Evolutionary conservation across 1,140 invertebrate genomes (phyloP), one percentile per base, ranked within the genome.

Genomic region (Calliopsis andreniformis): DNA sequence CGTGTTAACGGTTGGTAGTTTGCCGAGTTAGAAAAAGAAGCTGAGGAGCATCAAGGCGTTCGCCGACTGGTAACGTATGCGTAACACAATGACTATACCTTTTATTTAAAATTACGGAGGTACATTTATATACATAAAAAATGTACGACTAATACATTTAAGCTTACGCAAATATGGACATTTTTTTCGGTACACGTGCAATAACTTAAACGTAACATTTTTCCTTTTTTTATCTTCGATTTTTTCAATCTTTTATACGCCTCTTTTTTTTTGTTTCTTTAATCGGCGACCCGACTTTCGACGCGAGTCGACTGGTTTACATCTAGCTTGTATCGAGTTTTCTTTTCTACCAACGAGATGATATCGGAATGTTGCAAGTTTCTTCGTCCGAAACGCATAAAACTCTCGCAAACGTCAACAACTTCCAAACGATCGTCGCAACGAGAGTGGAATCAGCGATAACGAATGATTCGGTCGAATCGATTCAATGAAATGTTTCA

Each of bases 121-220:
- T 90, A 90, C 89, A 90, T 90, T 89, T 90, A 90, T 90, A 89
- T 90, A 90, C 89, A 90, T 90, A 91, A 90, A 91, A 91, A 90
- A 90, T 88, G 86, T 90, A 87, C 88, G 82, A 89, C 86, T 87
- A 82, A 89, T 87, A 89, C 84, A 87, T 84, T 75, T 89, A 86
- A 89, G 75, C 84, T 83, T 87, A 84, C 76, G 69, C 64, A 10
- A 78, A 78, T 85, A 82, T 79, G 80, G 75, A 85, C 82, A 84
- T 78, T 73, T 75, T 85, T 83, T n/a, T n/a, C n/a, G n/a, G 84
- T 85, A 84, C 79, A 80, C 63, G 77, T 79, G 67, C 73, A 80
- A 71, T 84, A 85, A 88, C 76, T 63, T 83, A 80, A 82, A 78
- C 53, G 39, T 80, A 80, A 66, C 71, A 53, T 42, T 80, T 70